Base-by-base conservation (phyloP, 92 coral and sea anemone species). In the Porites rus region DNA sequence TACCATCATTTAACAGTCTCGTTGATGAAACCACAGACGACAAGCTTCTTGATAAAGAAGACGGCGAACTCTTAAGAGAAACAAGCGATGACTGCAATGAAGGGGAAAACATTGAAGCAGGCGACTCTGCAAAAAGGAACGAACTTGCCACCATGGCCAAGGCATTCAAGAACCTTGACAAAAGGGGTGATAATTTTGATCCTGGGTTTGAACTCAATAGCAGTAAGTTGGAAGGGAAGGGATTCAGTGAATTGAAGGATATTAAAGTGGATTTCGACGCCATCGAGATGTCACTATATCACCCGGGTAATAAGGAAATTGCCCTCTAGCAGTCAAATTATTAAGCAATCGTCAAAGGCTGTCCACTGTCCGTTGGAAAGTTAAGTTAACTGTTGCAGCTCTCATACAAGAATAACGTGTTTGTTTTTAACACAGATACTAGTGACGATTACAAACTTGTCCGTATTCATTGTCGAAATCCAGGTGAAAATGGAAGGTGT, bases 1-100 rank as follows among this genome's bases (percentile, higher is more conserved):
- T 92, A 25, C 95, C 98, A 22, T 94, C 98, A 21, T 94, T 92
- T 74, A 87, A 92, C 84, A 94, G 98, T 61, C 80, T 81, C 64
- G 65, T 69, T 7, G 90, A 92, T n/a, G 90, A 76, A 64, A 64
- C 79, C n/a, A 50, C 72, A 1, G 91, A 86, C 13, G 94, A 92
- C 50, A 88, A 91, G 16, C 76, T 79, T 0, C 70, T 78, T 59
- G 89, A 87, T 10, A 77, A 72, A 65, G 80, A 74, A 7, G 59
- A 76, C 9, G 52, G 51, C 5, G 80, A 74, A 51, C 31, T 17
- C 46, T 20, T 53, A 11, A 51, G 31, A 28, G 69, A 85, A 13
- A 18, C 16, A 66, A 24, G 13, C 11, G 25, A 60, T 65, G 88
- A 67, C 17, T 21, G 1, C 10, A 80, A 13, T 8, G 21, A 7